These are phyloP conservation scores for Prosapia bicincta DNA, from an alignment of 2,888 invertebrate species.

Conservation along the genomic window DNA sequence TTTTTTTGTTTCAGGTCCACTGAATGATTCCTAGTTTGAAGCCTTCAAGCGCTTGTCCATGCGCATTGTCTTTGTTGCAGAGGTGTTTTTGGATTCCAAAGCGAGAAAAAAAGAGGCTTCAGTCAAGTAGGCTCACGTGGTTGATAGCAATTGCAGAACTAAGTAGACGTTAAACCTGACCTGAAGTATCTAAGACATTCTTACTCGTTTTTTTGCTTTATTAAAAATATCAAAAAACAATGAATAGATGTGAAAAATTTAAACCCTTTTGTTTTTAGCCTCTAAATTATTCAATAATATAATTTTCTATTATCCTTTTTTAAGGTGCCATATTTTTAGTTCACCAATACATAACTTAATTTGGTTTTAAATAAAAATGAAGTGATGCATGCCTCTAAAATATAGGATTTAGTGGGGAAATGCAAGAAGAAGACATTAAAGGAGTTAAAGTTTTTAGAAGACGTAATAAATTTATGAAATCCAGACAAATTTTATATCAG, in stretches of 20 bases:
- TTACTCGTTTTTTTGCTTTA: too few relatives aligned
- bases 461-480: neutral
- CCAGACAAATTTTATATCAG: conserved; percentile 20
- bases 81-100: conserved; percentile 46
- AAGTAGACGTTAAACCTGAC: conserved; percentile 9
- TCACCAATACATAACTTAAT: too few relatives aligned
- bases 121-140: conserved; percentile 1
- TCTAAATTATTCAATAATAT: too few relatives aligned
- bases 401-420: neutral
- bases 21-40: conserved; percentile 39
- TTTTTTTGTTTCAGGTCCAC: conserved; percentile 32
- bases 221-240: neutral
- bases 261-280: too few relatives aligned
- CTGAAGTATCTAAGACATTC: too few relatives aligned
- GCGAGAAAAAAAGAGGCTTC: conserved; percentile 44
- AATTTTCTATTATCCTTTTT: too few relatives aligned
- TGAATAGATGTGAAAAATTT: neutral
- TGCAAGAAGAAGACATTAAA: neutral
- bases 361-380: neutral
- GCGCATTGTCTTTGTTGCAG: conserved; percentile 38
- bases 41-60: conserved; percentile 41
- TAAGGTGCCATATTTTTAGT: too few relatives aligned
- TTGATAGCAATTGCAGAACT: conserved; percentile 13
- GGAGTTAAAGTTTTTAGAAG: neutral
- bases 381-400: neutral